phyloP scores from a whole-genome alignment of 2,797 vertebrate species.

The Ctenopoma multispine region DNA sequence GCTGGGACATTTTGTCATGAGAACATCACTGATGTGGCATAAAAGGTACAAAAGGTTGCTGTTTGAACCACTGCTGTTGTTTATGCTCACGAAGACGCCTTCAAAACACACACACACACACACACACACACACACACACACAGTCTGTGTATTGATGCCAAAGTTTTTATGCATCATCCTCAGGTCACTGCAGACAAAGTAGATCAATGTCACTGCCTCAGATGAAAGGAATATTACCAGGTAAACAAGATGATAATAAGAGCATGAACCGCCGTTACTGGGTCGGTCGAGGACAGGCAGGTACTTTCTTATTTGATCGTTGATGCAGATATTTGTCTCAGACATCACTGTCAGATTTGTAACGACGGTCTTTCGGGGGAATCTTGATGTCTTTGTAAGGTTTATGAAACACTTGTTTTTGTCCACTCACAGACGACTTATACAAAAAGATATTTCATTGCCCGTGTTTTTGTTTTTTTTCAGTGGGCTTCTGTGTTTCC shows the following conservation, averaged over 20 bases:
- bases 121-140: not conserved
- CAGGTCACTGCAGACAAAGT: constrained; percentile 1
- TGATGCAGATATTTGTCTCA: constrained; percentile 16
- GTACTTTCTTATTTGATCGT: constrained; percentile 2
- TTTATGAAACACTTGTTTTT: constrained; percentile 7
- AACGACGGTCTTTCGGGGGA: not conserved
- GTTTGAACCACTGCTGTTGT: not conserved
- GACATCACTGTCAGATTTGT: constrained; percentile 1
- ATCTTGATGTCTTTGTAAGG: not conserved
- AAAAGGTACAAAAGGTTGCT: not conserved
- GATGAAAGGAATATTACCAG: constrained; percentile 10
- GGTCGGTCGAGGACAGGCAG: not conserved
- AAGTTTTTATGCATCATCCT: not conserved
- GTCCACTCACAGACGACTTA: not conserved
- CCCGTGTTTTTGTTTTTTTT: not conserved
- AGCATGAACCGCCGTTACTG: not conserved
- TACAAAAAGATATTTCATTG: not conserved
- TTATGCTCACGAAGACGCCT: not conserved
- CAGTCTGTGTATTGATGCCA: not conserved
- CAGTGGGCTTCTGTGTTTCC: not conserved
- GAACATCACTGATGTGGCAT: not conserved
- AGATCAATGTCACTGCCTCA: constrained; percentile 1
- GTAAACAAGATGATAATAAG: constrained; percentile 24
- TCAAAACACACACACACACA: not conserved
- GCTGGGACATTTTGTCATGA: not conserved